Evolutionary conservation across 2,888 invertebrate species (phyloP), one percentile per base, ranked within the genome.

Genomic region (Parnassius apollo): DNA sequence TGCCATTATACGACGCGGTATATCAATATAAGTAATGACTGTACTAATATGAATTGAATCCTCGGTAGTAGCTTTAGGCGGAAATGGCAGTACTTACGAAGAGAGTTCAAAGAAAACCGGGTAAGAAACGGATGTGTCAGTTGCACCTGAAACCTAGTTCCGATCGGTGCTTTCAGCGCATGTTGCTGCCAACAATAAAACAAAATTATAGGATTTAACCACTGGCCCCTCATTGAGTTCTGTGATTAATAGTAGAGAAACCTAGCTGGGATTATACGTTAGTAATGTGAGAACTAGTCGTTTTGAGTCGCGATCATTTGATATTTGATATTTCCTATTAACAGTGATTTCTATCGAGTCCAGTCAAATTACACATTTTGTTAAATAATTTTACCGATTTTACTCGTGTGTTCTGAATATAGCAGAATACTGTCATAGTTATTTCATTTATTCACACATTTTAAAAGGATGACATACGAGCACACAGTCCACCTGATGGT

Each of bases 191-290:
- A 85, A 88, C 87, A 86, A 87, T 85, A 78, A 82, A 73, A 72
- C 75, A 71, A 86, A 83, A 90, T 90, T 88, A 90, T 87, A 89
- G 89, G 82, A 85, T 81, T 89, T 86, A 88, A 71, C 75, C 70
- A 72, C 75, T 69, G 75, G 80, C 80, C 85, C 78, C 82, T 86
- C 84, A 84, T 86, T 84, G 83, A 81, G 83, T 83, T 78, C 82
- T 83, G 85, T 87, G 88, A 88, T 89, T 88, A 88, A 89, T 87
- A 82, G 84, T 72, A 75, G 83, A 84, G 87, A 89, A 88, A 89
- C 85, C 83, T 77, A 80, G 79, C 71, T 74, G 69, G 77, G 75
- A 83, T 84, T 83, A 81, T 81, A 82, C 80, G 76, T 84, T 81
- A 69, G 81, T 80, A 76, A 77, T 80, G 78, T 77, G 73, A 78